Conservation (phyloP, 2,888 invertebrate genomes). For the Lutraria lutraria region DNA sequence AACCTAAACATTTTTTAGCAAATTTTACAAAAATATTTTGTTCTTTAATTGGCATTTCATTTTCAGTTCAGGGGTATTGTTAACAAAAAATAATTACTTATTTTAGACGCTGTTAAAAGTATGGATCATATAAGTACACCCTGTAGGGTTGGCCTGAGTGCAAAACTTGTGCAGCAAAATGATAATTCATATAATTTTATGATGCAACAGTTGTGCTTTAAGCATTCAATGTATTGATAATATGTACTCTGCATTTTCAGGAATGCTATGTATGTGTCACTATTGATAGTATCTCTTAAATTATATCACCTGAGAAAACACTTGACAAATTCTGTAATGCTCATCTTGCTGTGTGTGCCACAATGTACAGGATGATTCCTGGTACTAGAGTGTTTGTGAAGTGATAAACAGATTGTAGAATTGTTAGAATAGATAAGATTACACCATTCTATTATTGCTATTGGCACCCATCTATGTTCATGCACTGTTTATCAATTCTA, state of each 20-base stretch:
- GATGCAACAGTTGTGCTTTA: too few species aligned
- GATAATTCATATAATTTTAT: too few species aligned
- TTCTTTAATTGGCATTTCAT: too few species aligned
- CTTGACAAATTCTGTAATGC: background rate
- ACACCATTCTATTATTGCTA: background rate
- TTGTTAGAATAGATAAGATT: background rate
- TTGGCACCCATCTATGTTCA: background rate
- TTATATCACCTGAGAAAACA: background rate
- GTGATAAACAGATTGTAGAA: background rate
- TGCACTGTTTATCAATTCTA: background rate
- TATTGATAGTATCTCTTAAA: background rate
- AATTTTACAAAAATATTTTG: too few species aligned
- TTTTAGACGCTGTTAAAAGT: too few species aligned
- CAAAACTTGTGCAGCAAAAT: too few species aligned
- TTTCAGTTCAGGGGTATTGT: too few species aligned
- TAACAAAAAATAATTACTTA: too few species aligned
- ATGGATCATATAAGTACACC: too few species aligned
- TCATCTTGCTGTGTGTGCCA: background rate
- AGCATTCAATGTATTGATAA: too few species aligned
- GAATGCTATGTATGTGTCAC: background rate
- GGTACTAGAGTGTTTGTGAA: background rate
- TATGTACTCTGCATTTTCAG: background rate
- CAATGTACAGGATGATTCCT: background rate
- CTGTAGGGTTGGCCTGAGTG: too few species aligned
- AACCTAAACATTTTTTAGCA: too few species aligned